Base-by-base conservation (phyloP, 2,888 invertebrate genomes). In the Plemyria rubiginata region DNA sequence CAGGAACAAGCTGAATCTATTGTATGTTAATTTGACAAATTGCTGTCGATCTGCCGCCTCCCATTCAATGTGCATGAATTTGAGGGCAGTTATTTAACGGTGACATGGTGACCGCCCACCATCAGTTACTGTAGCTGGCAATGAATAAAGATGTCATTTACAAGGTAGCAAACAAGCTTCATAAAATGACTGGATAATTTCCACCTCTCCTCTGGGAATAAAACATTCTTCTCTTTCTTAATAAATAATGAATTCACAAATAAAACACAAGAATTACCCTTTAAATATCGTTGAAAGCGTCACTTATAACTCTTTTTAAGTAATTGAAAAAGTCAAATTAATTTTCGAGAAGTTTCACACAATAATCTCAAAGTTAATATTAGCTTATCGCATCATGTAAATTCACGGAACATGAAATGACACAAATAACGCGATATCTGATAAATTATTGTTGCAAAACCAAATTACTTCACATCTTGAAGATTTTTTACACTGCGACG, bases 11-110 rank as follows among this genome's bases (percentile, higher is more conserved):
- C 7, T 8, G 32, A 5, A 48, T 80, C 82, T 70, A 87, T 90
- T 90, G 90, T 89, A 88, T 89, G 89, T 76, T 84, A 89, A 90
- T 86, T 70, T 74, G 78, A 80, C 81, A 81, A 80, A 84, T 79
- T 77, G 71, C 76, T 74, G 75, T 75, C 78, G 72, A 77, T 78
- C 75, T 76, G 76, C 73, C 68, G 72, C 85, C 86, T 80, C 88
- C 87, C 80, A 86, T 87, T 85, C 77, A 84, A 84, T 86, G 86
- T 78, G 79, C 67, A 1, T 71, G 77, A 82, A 79, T 84, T 79
- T 79, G 76, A 79, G 71, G 74, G 77, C 75, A 74, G 70, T 60
- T 66, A 69, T 72, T 69, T 75, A 74, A 79, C 77, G 77, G 77
- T 77, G 76, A 81, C 78, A 79, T 70, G 63, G 75, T 70, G 62